Base-by-base conservation (phyloP, 2,888 invertebrate species). In the Chrysolina americana region DNA sequence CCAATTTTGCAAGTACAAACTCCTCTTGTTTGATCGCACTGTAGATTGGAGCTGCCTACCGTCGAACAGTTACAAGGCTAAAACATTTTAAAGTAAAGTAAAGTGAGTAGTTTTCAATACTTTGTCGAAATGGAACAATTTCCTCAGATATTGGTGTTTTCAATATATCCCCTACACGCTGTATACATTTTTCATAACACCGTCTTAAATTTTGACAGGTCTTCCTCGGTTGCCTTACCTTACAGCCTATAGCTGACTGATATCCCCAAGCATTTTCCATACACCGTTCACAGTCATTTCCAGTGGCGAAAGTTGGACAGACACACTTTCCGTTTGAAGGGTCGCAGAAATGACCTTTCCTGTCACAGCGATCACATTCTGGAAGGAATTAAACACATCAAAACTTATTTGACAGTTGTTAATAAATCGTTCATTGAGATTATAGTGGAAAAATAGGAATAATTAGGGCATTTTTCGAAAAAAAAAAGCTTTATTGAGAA, bases 301-400 rank as follows among this genome's bases (percentile, higher is more conserved):
- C 99, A 75, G 94, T 93, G 17, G 97, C 96, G 72, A 95, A 91
- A 0, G 92, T 92, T 4, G 98, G 98, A 85, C 98, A 99, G 74
- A 96, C 93, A 88, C 99, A 99, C 73, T 95, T 93, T 0, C 99
- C 99, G 68, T 94, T 96, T 79, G 92, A 91, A 0, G 94, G 92
- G 83, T 98, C 96, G 86, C 99, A 99, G 69, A 97, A 92, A 86
- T 97, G 96, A 8, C 96, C 97, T 23, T 94, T 92, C 70, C 92
- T 91, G 71, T 93, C 91, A 85, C 97, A 97, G 0, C 90, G 88
- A 13, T 95, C 95, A 85, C 97, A 97, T 48, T 90, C 95, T 95
- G 87, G 21, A 86, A 86, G 78, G 78, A 63, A 48, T 48, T 8
- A 36, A 36, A 6, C 13, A 53, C 11, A 53, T 21, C 53, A 15